Conservation (phyloP, 2,888 invertebrate genomes). For the Gymnoscelis rufifasciata region DNA sequence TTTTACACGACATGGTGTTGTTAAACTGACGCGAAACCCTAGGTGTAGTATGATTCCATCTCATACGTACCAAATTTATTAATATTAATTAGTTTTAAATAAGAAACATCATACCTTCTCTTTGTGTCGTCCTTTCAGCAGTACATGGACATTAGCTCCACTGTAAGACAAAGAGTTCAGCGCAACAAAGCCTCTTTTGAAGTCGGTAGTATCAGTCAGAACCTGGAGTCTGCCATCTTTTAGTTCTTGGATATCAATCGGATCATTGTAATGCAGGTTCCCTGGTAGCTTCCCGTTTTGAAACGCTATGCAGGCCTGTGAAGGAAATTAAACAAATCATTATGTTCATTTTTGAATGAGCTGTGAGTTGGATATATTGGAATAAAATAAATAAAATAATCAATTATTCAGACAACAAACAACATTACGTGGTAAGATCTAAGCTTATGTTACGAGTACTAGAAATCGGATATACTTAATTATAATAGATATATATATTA, state of each 20-base stretch:
- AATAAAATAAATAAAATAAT: no score
- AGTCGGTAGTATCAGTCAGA: constrained; percentile 33
- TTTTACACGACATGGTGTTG: background rate
- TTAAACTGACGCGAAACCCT: background rate
- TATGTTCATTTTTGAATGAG: no score
- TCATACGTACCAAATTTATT: background rate
- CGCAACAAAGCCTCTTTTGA: constrained; percentile 38
- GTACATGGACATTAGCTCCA: constrained; percentile 40
- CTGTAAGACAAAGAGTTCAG: constrained; percentile 41
- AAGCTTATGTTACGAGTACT: no score
- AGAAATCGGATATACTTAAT: no score
- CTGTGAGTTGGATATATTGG: no score
- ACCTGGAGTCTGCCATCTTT: constrained; percentile 37
- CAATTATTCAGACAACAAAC: no score
- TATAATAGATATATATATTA: no score
- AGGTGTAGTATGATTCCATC: no score
- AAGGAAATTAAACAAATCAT: no score
- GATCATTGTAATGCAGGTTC: constrained; percentile 41
- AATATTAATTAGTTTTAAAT: background rate
- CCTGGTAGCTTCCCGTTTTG: constrained; percentile 41
- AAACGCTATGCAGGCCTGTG: constrained; percentile 40
- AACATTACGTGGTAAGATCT: no score
- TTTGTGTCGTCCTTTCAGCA: constrained; percentile 43
- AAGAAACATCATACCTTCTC: constrained; percentile 34
- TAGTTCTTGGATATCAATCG: constrained; percentile 35